A percentile compares a stretch with the other conserved stretches of the same genome.
Conservation (phyloP, 92 coral and sea anemone genomes). For the Bergia puertoricense region DNA sequence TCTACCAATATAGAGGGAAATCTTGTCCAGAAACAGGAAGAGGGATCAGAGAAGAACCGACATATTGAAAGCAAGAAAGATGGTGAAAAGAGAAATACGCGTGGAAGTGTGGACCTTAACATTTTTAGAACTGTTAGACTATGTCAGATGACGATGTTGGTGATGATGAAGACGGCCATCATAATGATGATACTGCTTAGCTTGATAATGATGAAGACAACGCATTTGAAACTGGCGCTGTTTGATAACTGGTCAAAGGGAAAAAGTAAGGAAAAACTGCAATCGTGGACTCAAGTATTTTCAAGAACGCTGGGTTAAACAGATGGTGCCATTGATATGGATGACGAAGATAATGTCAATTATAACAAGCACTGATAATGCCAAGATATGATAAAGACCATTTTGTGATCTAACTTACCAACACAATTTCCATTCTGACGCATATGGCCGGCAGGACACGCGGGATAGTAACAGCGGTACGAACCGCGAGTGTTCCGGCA, state of each 20-base stretch:
- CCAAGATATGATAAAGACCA: neutral
- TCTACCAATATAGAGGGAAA: neutral
- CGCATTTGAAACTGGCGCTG: neutral
- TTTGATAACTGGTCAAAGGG: neutral
- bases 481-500: slow-evolving; percentile 13
- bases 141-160: neutral
- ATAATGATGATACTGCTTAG: neutral
- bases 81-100: neutral
- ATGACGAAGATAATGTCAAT: neutral
- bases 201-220: neutral
- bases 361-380: neutral
- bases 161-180: neutral
- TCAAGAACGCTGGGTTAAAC: no score
- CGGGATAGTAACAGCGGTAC: slow-evolving; percentile 2
- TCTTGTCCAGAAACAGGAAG: neutral
- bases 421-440: slow-evolving; percentile 12
- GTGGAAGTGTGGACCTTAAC: neutral
- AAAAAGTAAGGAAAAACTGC: no score
- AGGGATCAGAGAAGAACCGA: neutral
- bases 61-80: neutral
- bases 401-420: neutral
- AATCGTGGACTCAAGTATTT: no score
- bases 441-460: slow-evolving; percentile 1
- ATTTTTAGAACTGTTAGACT: no score
- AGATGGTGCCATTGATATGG: neutral